Conservation (phyloP, 2,888 invertebrate species). For the Phragmatobia fuliginosa region DNA sequence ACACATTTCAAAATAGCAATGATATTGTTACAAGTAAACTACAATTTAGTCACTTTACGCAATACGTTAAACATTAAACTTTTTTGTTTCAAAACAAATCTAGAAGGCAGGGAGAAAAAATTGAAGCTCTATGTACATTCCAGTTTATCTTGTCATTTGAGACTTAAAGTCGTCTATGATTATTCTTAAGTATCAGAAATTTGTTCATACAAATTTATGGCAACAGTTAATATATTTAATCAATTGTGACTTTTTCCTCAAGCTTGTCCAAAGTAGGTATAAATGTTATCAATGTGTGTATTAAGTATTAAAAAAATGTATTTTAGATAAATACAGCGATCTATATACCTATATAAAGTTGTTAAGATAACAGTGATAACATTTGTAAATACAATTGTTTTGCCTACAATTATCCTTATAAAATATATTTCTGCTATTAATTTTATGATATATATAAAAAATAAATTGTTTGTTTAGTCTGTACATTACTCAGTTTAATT, state of each 20-base stretch:
- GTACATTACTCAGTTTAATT: not conserved
- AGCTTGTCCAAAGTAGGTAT: not conserved
- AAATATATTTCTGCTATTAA: not conserved
- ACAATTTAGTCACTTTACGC: not conserved
- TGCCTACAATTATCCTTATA: not conserved
- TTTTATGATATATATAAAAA: not conserved
- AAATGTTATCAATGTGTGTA: not conserved
- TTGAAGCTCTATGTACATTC: no score
- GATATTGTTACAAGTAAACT: no score
- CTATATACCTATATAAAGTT: not conserved
- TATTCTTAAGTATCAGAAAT: not conserved
- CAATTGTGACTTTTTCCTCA: not conserved
- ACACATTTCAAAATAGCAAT: no score
- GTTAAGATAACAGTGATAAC: not conserved
- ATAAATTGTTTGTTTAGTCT: not conserved
- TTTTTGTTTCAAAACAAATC: not conserved
- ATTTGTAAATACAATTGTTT: not conserved
- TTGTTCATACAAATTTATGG: not conserved
- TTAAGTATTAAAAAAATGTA: not conserved
- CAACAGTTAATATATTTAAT: not conserved
- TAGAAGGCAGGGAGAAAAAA: not conserved
- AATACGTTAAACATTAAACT: not conserved
- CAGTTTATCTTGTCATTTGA: not conserved
- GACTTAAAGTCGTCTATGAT: not conserved
- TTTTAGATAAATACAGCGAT: not conserved